Base-by-base conservation (phyloP, 2,113 vertebrate genomes). In the Tyto alba region DNA sequence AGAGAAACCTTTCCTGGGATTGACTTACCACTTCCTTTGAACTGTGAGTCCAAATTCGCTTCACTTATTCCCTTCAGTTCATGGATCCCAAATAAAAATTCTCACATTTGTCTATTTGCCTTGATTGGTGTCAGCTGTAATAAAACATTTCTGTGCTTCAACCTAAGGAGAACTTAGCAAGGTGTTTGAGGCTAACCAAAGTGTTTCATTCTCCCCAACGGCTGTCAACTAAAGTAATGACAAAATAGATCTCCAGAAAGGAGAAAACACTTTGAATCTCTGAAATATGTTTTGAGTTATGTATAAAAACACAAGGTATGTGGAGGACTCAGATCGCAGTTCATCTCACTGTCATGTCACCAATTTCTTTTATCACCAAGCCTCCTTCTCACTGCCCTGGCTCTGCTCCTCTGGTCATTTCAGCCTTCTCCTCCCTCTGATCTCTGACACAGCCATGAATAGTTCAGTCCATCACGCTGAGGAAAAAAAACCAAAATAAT, bases 151-250 rank as follows among this genome's bases (percentile, higher is more conserved):
- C 74, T 8, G 23, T 79, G n/a, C 57, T 93, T 91, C 89, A 82
- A 11, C 38, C 87, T n/a, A 30, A 68, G 47, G 69, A 90, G 45
- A 80, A 72, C 86, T 93, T 78, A 68, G 88, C 52, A 34, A 94
- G 89, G 84, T 95, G 93, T 89, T 93, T 96, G 96, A 95, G 91
- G 91, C 89, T 92, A 77, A 92, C 74, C 91, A 76, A 91, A 93
- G 84, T 91, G 78, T 91, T 93, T 89, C 84, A 59, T 76, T 89
- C 95, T 95, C 74, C 71, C 77, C 84, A 87, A 18, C 2, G 13
- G 29, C 89, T 95, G 92, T 96, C 95, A 96, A 89, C 57, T 63
- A 38, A 89, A 77, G 62, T 73, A 93, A 96, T 85, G 94, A 91
- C 89, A 93, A 92, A 95, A 87, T 76, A 93, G 88, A 87, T 90